Evolutionary conservation across 2,797 vertebrate species (phyloP), one percentile per base, ranked within the genome.

Genomic region (Limnodromus scolopaceus): DNA sequence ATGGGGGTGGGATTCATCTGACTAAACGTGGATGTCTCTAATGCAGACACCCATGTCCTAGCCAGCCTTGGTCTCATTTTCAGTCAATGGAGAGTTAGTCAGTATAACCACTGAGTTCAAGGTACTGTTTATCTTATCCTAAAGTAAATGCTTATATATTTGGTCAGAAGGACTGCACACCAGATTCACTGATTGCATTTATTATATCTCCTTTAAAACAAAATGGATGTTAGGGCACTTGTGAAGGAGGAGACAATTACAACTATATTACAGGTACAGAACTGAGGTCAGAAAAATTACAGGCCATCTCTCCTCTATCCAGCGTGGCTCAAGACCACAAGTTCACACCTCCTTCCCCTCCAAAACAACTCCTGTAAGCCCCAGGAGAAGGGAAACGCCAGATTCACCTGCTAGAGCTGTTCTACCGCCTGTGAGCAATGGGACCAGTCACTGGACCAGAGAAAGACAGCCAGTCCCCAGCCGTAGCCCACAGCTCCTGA

Each of bases 181-280:
- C 23, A 92, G 51, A 46, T 53, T 49, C 14, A 81, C 6, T 19
- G 25, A 16, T 27, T 57, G 46, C 8, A 63, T 60, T 51, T 0
- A 0, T n/a, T 61, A 2, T 23, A 51, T 13, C 20, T 65, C 38
- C 41, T 69, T 61, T 41, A 49, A 72, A 72, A 65, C 20, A 72
- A 69, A 85, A 34, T 0, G 15, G 28, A 58, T 16, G 10, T 69
- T 11, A 32, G 16, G 24, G 19, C 19, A 28, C 60, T 46, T 45
- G 53, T 22, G 61, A 17, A 84, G 51, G n/a, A 7, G 25, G 39
- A 68, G 27, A 71, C 0, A 2, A 39, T 45, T 32, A 45, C 36
- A 63, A 3, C 14, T 24, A 11, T 13, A 25, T 11, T 69, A 36
- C 24, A 53, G 28, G 39, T 2, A 22, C 0, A 1, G 38, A 63